Evolutionary conservation across 1,140 invertebrate genomes (phyloP), one percentile per base, ranked within the genome.

Genomic region (Neelides sp.): DNA sequence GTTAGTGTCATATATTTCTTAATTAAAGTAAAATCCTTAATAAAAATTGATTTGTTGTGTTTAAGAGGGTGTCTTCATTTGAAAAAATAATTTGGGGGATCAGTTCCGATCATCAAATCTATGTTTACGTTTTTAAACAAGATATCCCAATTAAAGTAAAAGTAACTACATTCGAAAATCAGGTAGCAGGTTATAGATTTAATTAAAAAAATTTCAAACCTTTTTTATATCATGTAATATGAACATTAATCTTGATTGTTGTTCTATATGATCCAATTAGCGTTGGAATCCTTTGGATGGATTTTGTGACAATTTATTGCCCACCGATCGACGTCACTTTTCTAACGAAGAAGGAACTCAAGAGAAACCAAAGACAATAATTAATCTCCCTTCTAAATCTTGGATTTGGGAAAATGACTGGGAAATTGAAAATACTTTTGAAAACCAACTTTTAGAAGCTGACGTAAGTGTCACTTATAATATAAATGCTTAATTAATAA

Each of bases 321-420:
- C 86, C 36, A 90, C 86, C 28, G 88, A 93, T 66, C 75, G 88
- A 50, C 83, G 79, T 63, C 78, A 79, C 62, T 90, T 84, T 71
- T 89, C 85, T 1, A 83, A 78, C 64, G 76, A 77, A 62, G 84
- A 89, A 75, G 90, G 90, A 2, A 76, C 77, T 20, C 72, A 75
- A 42, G 78, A 86, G 61, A 73, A 82, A 44, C 77, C 78, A 23
- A 80, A 85, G 51, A 80, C 87, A 59, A 78, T 78, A 62, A 85
- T 93, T 37, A 71, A 82, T 58, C 67, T 93, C 22, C 89, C 89
- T 19, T 90, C 87, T 0, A 78, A 88, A 76, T 84, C 86, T 51
- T 91, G 90, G 90, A 79, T 87, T 62, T 92, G 89, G 89, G 86
- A 94, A 70, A 81, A 81, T 3, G 85, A 89, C 58, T 95, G 90